Percentiles rank a stretch among this genome's conserved stretches.
These are phyloP conservation scores for Ochotona curzoniae DNA, from an alignment of 2,113 vertebrate genomes.

Conservation along the genomic window DNA sequence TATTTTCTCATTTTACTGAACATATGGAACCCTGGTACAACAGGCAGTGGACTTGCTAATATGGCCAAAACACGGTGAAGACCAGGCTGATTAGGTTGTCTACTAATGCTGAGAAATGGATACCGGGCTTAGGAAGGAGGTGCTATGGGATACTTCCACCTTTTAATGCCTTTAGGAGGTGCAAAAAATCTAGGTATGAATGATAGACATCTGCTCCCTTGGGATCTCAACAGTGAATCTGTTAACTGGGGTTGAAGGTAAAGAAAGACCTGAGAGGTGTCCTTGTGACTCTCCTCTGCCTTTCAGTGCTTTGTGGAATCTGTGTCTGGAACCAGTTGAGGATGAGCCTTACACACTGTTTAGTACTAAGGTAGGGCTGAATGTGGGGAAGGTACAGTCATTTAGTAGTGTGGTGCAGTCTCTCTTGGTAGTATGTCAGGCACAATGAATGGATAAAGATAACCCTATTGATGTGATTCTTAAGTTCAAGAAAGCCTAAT, in stretches of 20 bases:
- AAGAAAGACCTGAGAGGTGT: neutral
- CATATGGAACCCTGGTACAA: neutral
- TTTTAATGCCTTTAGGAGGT: neutral
- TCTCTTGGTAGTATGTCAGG: neutral
- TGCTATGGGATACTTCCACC: neutral
- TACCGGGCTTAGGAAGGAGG: neutral
- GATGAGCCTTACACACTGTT: neutral
- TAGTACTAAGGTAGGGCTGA: neutral
- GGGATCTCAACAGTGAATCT: neutral
- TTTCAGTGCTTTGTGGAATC: neutral
- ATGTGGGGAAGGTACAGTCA: conserved; percentile 7
- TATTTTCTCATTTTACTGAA: neutral
- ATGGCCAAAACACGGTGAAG: neutral
- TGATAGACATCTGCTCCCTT: neutral
- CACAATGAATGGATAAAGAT: neutral
- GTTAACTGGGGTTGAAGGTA: neutral
- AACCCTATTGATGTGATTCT: neutral
- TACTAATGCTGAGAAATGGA: neutral
- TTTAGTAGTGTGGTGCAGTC: neutral
- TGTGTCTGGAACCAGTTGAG: neutral
- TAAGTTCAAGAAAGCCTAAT: neutral
- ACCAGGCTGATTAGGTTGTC: neutral
- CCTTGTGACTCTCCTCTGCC: neutral
- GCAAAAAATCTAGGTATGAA: neutral
- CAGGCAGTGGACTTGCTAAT: neutral